Base-by-base conservation (phyloP, 2,797 vertebrate genomes). In the Atherinosoma microstoma region DNA sequence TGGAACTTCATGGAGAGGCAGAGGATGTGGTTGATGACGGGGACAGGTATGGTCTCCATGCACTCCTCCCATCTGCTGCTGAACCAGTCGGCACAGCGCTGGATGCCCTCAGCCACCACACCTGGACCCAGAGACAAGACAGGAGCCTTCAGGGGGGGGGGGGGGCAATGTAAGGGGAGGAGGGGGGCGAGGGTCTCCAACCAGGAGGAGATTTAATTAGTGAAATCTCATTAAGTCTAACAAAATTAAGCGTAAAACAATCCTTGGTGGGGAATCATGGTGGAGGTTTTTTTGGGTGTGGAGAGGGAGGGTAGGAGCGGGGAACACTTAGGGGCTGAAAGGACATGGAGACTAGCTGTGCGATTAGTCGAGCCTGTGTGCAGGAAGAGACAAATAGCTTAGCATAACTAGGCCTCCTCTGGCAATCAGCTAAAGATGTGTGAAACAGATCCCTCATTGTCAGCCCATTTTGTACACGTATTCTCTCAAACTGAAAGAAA, bases 151-250 rank as follows among this genome's bases (percentile, higher is more conserved):
- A 66, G 84, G 83, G 87, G 88, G 42, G 34, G 16, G 56, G 69
- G 93, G 94, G 42, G 58, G 45, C 4, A 6, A 45, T 78, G 77
- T 61, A 91, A 67, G 85, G 84, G 87, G 88, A 49, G 30, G 27
- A 57, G 67, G 94, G 94, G 45, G 58, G 54, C 59, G 76, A 73
- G 94, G 93, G 91, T 93, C 92, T 95, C 95, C 92, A 93, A 94
- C 95, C 91, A 94, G 94, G 96, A 96, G 96, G 94, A 97, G 96
- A 98, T 98, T 98, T 98, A 97, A 99, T 99, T 98, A 97, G 96
- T 73, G 90, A 97, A 97, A 98, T 98, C 96, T 97, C 96, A 96
- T 98, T 98, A 98, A 96, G 94, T 95, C 95, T 96, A 98, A 98
- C 94, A 95, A 96, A 98, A 98, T 98, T 97, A 98, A 95, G 95